phyloP scores from a whole-genome alignment of 2,888 invertebrate species.

The Noctua janthe region DNA sequence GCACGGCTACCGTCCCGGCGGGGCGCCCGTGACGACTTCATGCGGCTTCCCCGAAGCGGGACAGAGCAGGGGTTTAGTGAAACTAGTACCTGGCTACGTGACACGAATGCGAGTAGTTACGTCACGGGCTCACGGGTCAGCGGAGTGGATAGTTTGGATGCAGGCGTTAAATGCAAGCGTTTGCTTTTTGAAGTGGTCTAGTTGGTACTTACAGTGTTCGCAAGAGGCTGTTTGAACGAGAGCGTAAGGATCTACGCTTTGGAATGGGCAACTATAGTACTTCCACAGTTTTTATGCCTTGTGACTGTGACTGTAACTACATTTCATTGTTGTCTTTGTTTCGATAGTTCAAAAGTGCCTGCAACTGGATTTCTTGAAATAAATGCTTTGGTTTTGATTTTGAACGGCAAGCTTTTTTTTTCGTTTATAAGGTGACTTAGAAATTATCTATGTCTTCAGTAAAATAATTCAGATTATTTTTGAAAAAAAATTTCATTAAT shows the following conservation, averaged over 20 bases:
- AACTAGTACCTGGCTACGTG: conserved; percentile 72
- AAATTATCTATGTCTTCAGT: too few species aligned
- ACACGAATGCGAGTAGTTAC: conserved; percentile 62
- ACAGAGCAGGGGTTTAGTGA: conserved; percentile 66
- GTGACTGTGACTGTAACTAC: too few species aligned
- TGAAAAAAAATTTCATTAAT: not conserved
- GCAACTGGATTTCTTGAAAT: too few species aligned
- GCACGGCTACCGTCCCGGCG: conserved; percentile 86
- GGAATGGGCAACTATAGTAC: too few species aligned
- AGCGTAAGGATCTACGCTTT: too few species aligned
- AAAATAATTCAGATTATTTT: not conserved
- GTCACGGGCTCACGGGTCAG: conserved; percentile 55
- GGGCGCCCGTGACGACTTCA: conserved; percentile 88
- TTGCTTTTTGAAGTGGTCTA: conserved; percentile 27
- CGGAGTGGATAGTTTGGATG: conserved; percentile 38
- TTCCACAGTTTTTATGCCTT: too few species aligned
- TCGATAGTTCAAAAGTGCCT: too few species aligned
- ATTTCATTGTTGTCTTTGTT: too few species aligned
- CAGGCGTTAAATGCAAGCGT: conserved; percentile 35
- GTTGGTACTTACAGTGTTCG: not conserved
- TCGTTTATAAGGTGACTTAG: too few species aligned
- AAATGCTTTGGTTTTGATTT: too few species aligned
- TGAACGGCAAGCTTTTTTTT: too few species aligned
- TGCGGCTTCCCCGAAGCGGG: conserved; percentile 86
- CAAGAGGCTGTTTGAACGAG: conserved; percentile 1